A percentile compares a stretch with the other conserved stretches of the same genome.
These are phyloP conservation scores for Cinara cedri DNA, from an alignment of 2,888 invertebrate genomes.

Conservation along the genomic window DNA sequence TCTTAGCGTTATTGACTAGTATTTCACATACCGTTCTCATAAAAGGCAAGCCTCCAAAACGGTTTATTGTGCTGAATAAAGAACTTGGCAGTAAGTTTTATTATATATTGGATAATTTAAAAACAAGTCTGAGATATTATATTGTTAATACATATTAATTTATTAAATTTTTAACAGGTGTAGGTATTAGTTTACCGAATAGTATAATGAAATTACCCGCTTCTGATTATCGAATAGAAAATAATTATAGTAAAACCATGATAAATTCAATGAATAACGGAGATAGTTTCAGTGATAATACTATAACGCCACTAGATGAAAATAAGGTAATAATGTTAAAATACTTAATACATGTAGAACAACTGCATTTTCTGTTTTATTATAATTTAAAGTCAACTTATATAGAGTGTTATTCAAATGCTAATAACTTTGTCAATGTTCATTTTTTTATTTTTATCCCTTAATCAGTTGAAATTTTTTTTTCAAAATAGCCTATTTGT, in stretches of 20 bases:
- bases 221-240: slow-evolving; percentile 10
- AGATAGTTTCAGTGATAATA: slow-evolving; percentile 29
- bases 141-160: not conserved
- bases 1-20: slow-evolving; percentile 66
- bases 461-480: too few relatives aligned
- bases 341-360: too few relatives aligned
- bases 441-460: too few relatives aligned
- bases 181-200: slow-evolving; percentile 54
- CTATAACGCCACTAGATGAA: not conserved
- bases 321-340: slow-evolving; percentile 32
- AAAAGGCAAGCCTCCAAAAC: slow-evolving; percentile 62
- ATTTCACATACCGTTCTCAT: slow-evolving; percentile 67
- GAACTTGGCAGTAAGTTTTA: slow-evolving; percentile 64
- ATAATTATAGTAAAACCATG: slow-evolving; percentile 23
- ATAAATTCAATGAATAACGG: not conserved
- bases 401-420: too few relatives aligned
- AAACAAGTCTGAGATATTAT: not conserved
- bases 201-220: slow-evolving; percentile 23
- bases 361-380: not conserved
- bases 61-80: slow-evolving; percentile 65
- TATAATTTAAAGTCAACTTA: too few relatives aligned
- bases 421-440: too few relatives aligned
- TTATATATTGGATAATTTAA: not conserved
- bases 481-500: too few relatives aligned
- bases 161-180: slow-evolving; percentile 29